Base-by-base conservation (phyloP, 2,113 vertebrate genomes). In the Sakesphorus luctuosus region DNA sequence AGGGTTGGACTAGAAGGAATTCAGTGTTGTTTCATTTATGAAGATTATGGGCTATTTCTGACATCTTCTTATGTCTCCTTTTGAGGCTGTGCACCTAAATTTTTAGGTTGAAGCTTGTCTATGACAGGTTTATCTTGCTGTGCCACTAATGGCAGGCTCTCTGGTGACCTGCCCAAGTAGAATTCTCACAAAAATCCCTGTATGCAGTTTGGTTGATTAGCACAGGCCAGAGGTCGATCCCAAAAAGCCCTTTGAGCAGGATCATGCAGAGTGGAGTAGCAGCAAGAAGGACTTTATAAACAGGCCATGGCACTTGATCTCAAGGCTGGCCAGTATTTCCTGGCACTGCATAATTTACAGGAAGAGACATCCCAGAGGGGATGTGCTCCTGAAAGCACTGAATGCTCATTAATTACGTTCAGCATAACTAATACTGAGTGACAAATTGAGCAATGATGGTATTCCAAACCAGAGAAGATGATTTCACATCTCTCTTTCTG, bases 181-280 rank as follows among this genome's bases (percentile, higher is more conserved):
- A 24, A 35, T 3, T 17, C n/a, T 29, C 23, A n/a, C 44, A 40
- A 43, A 18, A 46, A 29, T 2, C 46, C 10, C 46, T 63, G 10
- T 25, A 18, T 50, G 3, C 35, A 33, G 2, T 66, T 9, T 43
- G 31, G 35, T 21, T 20, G 11, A 29, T 78, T 28, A 69, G 55
- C 33, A 55, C 18, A 71, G 77, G 80, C 33, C 25, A 14, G 36
- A 66, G 58, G 28, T 11, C 4, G 2, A n/a, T 49, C 46, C 50
- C 18, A 40, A 52, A 53, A 74, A 46, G 17, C 49, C 52, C 20
- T 52, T 44, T 31, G 40, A 26, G 17, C 38, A 9, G 8, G 29
- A 19, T 67, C 23, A 6, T 2, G 1, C 7, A 4, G 1, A 13
- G 28, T 44, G 28, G 24, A 69, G 18, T 4, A 31, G 10, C 6